phyloP scores from a whole-genome alignment of 2,888 invertebrate species.

The Galeopsomyia nigrocyanea region DNA sequence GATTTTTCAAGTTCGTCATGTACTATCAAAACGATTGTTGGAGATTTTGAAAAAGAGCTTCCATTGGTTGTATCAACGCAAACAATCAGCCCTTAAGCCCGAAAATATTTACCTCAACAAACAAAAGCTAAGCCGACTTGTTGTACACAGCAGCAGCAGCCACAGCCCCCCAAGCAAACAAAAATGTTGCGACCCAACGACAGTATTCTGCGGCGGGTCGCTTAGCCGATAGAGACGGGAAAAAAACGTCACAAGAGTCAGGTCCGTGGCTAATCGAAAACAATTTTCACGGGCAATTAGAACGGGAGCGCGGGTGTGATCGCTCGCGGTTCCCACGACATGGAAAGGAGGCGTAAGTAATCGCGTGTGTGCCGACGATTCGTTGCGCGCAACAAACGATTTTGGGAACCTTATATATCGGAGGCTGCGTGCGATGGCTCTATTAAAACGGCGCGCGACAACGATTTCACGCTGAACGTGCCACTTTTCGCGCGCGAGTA shows the following conservation, averaged over 20 bases:
- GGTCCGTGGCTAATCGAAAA: constrained; percentile 60
- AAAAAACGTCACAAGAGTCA: constrained; percentile 11
- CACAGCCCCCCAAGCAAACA: background rate
- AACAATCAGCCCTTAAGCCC: background rate
- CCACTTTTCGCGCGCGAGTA: background rate
- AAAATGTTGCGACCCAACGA: background rate
- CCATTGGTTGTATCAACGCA: too few species aligned
- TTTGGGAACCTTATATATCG: constrained; percentile 58
- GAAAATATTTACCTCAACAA: too few species aligned
- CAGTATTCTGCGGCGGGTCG: background rate
- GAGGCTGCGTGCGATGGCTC: background rate
- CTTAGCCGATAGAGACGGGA: background rate
- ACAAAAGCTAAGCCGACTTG: too few species aligned
- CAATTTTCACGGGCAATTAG: constrained; percentile 67
- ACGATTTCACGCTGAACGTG: constrained; percentile 19
- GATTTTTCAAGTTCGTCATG: background rate
- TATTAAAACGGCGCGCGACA: constrained; percentile 8
- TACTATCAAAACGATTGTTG: too few species aligned
- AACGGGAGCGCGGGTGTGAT: constrained; percentile 51
- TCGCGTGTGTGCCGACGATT: constrained; percentile 62
- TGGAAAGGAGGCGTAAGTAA: constrained; percentile 62
- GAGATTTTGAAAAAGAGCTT: too few species aligned
- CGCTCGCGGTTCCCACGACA: constrained; percentile 63
- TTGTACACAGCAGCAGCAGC: too few species aligned
- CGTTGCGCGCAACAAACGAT: constrained; percentile 62